Conservation (phyloP, 2,888 invertebrate species). For the Agriopis leucophaearia region DNA sequence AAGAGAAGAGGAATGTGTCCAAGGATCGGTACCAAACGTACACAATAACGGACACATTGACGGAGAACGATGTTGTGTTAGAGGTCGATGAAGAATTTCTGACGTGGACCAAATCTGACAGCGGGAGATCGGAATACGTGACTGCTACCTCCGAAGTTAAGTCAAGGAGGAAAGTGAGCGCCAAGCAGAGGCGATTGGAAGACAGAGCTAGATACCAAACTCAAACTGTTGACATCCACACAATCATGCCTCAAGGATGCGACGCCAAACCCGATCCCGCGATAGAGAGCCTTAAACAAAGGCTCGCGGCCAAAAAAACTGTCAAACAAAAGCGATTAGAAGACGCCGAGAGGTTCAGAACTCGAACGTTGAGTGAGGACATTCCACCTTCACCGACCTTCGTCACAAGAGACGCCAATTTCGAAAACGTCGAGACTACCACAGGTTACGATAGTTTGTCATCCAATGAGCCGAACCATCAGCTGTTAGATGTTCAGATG, state of each 20-base stretch:
- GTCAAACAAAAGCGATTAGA: constrained; percentile 87
- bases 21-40: constrained; percentile 94
- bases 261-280: constrained; percentile 64
- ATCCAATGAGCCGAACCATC: constrained; percentile 76
- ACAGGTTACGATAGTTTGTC: constrained; percentile 82
- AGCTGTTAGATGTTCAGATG: constrained; percentile 54
- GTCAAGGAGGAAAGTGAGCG: constrained; percentile 81
- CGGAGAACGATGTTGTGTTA: constrained; percentile 64
- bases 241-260: constrained; percentile 55
- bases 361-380: constrained; percentile 88
- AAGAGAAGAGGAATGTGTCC: constrained; percentile 90
- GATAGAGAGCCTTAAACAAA: constrained; percentile 73
- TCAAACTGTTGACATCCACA: constrained; percentile 82
- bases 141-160: constrained; percentile 69
- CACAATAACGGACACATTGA: constrained; percentile 88
- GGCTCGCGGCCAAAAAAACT: constrained; percentile 78
- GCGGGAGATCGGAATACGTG: constrained; percentile 74
- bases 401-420: constrained; percentile 77
- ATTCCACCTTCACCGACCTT: constrained; percentile 82
- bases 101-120: constrained; percentile 80
- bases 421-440: constrained; percentile 80
- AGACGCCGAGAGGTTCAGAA: constrained; percentile 91
- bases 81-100: constrained; percentile 74
- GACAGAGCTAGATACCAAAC: constrained; percentile 91
- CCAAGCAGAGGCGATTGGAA: constrained; percentile 88